phyloP scores from a whole-genome alignment of 2,113 vertebrate species.

The Sinocyclocheilus anophthalmus region DNA sequence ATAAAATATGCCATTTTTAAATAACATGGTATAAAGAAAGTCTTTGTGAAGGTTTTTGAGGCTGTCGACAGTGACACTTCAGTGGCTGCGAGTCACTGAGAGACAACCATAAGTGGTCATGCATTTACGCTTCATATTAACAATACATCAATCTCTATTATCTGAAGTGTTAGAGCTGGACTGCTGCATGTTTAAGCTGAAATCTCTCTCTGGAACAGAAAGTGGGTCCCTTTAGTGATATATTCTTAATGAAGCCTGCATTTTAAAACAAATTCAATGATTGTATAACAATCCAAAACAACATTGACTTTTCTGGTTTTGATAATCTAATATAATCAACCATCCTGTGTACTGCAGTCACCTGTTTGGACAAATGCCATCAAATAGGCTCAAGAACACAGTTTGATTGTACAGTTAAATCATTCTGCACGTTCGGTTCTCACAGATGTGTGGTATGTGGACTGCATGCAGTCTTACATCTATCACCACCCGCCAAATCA shows the following conservation, averaged over 20 bases:
- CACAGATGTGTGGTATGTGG: neutral
- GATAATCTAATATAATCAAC: neutral
- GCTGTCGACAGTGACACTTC: neutral
- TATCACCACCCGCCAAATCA: neutral
- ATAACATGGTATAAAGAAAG: neutral
- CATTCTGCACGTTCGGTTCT: neutral
- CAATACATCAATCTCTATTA: neutral
- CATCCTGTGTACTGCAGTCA: neutral
- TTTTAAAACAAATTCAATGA: neutral
- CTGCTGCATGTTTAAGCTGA: neutral
- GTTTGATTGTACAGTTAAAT: neutral
- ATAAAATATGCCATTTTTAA: neutral
- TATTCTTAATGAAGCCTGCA: neutral
- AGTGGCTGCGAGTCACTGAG: neutral
- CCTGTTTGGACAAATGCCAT: neutral
- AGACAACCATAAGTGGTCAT: neutral
- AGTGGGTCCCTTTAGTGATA: neutral
- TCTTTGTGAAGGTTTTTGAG: constrained; percentile 14
- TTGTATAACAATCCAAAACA: neutral
- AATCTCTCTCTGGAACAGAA: neutral
- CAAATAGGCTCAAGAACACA: neutral
- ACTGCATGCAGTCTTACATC: neutral
- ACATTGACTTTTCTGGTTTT: neutral
- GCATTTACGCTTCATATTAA: constrained; percentile 11
- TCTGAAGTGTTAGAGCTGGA: neutral